These are phyloP conservation scores for Drosophila anceps DNA, from an alignment of 2,888 invertebrate species.

Conservation along the genomic window DNA sequence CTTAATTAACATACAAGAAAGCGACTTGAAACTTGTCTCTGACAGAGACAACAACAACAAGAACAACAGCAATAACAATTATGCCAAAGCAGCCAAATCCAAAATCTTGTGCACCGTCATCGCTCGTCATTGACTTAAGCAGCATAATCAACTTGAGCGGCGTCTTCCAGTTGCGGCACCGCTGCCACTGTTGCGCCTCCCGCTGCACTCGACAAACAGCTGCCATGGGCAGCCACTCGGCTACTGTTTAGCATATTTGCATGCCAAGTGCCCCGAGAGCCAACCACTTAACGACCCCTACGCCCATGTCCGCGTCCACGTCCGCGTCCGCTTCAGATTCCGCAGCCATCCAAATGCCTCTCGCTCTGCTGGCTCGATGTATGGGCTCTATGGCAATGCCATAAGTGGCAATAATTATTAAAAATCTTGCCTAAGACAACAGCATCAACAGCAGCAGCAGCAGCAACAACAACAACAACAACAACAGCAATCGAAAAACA, in stretches of 20 bases:
- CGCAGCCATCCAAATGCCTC: constrained; percentile 18
- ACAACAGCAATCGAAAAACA: constrained; percentile 50
- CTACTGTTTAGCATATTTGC: constrained; percentile 82
- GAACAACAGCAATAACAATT: constrained; percentile 35
- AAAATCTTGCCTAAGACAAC: constrained; percentile 82
- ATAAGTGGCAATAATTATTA: constrained; percentile 84
- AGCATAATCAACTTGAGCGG: constrained; percentile 76
- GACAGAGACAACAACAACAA: constrained; percentile 52
- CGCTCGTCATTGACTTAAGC: constrained; percentile 75
- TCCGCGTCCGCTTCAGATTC: constrained; percentile 19
- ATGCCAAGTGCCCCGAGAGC: constrained; percentile 70
- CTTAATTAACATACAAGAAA: constrained; percentile 77
- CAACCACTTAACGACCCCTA: constrained; percentile 67
- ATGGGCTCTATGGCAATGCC: constrained; percentile 58
- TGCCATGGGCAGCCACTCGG: constrained; percentile 27
- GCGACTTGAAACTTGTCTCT: constrained; percentile 78
- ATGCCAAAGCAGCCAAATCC: constrained; percentile 50
- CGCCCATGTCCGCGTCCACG: constrained; percentile 64
- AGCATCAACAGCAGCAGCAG: constrained; percentile 37
- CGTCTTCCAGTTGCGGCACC: constrained; percentile 32
- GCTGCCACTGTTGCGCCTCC: neutral
- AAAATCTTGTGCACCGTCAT: constrained; percentile 78
- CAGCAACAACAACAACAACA: constrained; percentile 51
- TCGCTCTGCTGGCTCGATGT: constrained; percentile 9
- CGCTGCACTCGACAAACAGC: neutral